These are phyloP conservation scores for Bufo bufo DNA, from an alignment of 2,113 vertebrate genomes.

Conservation along the genomic window DNA sequence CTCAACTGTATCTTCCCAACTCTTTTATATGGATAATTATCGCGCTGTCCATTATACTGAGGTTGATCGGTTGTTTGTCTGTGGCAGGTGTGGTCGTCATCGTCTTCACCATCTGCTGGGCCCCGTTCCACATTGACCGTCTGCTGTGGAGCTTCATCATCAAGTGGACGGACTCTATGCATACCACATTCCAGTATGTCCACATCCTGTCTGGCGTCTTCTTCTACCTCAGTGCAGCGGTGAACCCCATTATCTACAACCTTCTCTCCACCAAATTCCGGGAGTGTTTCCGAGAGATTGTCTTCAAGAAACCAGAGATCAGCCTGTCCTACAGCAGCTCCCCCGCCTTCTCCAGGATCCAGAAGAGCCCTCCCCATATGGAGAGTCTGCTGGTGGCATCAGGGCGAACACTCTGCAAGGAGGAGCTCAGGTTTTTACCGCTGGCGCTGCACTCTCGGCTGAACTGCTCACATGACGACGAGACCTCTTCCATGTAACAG, in stretches of 20 bases:
- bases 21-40: too few species aligned
- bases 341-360: constrained; percentile 63
- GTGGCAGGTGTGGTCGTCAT: constrained; percentile 68
- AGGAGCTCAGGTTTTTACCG: constrained; percentile 10
- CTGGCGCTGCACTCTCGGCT: constrained; percentile 15
- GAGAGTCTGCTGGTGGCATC: constrained; percentile 34
- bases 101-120: constrained; percentile 74
- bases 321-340: constrained; percentile 67
- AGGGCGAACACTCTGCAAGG: background rate
- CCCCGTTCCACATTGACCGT: constrained; percentile 74
- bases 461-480: constrained; percentile 47
- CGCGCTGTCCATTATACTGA: background rate
- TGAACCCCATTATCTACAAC: constrained; percentile 77
- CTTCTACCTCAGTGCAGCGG: constrained; percentile 77
- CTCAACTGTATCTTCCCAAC: too few species aligned
- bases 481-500: constrained; percentile 53
- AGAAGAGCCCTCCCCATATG: background rate
- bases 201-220: constrained; percentile 76
- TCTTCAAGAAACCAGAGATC: constrained; percentile 64
- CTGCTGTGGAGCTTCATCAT: constrained; percentile 76
- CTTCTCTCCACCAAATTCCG: constrained; percentile 75
- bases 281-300: constrained; percentile 70
- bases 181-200: constrained; percentile 73
- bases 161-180: constrained; percentile 74
- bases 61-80: background rate